These are phyloP conservation scores for Lacerta viridis DNA, from an alignment of 2,797 vertebrate species.

Conservation along the genomic window DNA sequence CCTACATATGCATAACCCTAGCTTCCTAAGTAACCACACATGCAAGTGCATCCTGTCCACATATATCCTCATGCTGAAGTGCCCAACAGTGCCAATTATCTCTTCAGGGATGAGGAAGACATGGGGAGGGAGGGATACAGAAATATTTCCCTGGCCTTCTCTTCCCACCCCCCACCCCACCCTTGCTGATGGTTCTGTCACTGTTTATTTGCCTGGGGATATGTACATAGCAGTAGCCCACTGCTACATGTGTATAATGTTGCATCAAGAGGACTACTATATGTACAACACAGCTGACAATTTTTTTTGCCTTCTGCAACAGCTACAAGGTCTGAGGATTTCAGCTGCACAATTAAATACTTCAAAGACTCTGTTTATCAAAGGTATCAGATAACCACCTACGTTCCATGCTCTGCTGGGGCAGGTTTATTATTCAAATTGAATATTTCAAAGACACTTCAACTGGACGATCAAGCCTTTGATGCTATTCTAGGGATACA, in stretches of 20 bases:
- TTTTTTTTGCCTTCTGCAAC: neutral
- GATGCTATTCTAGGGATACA: slow-evolving; percentile 40
- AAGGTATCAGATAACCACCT: slow-evolving; percentile 62
- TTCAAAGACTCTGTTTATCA: slow-evolving; percentile 66
- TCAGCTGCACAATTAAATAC: slow-evolving; percentile 59
- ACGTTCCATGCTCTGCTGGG: slow-evolving; percentile 45
- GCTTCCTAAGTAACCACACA: neutral
- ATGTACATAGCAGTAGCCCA: neutral
- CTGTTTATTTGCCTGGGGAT: neutral
- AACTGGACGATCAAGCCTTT: slow-evolving; percentile 48
- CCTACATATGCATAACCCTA: neutral
- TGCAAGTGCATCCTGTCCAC: neutral
- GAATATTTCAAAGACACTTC: slow-evolving; percentile 64
- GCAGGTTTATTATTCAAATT: slow-evolving; percentile 66
- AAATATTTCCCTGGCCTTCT: no score
- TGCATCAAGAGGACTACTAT: neutral
- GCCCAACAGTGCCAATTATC: no score
- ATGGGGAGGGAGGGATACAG: neutral
- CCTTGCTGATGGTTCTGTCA: neutral
- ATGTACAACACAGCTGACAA: neutral
- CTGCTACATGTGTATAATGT: neutral
- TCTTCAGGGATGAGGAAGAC: neutral
- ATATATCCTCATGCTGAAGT: neutral
- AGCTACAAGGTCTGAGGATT: slow-evolving; percentile 33
- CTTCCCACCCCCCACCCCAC: no score